Evolutionary conservation across 2,113 vertebrate genomes (phyloP).

Genomic region (Philantomba maxwellii): DNA sequence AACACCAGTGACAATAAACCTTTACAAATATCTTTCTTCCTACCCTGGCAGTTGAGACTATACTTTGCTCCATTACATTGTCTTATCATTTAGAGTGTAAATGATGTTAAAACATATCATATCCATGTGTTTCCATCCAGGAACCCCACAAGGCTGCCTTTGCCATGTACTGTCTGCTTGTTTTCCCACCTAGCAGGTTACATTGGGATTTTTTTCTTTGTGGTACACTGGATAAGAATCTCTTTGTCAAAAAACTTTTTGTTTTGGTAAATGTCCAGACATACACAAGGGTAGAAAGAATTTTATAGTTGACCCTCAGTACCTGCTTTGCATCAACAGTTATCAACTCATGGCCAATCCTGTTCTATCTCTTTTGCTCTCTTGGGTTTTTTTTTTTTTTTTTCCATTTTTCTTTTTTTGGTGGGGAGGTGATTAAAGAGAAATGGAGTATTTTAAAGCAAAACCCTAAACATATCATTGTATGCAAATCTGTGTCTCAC

Average conservation of each 20-base stretch:
- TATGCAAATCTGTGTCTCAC: neutral
- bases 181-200: neutral
- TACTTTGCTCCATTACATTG: neutral
- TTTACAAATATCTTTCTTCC: slow-evolving; percentile 14
- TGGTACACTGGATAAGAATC: neutral
- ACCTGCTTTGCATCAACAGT: neutral
- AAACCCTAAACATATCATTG: neutral
- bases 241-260: neutral
- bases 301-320: neutral
- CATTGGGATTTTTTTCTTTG: neutral
- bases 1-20: neutral
- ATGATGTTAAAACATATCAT: neutral
- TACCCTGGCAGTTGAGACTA: neutral
- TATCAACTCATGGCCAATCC: neutral
- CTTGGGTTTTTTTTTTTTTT: neutral
- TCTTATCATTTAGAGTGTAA: neutral
- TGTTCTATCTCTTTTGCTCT: neutral
- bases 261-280: neutral
- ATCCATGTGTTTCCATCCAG: neutral
- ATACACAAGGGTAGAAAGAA: neutral
- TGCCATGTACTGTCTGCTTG: neutral
- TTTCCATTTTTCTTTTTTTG: neutral
- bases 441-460: neutral
- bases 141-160: neutral
- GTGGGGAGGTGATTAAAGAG: fast-evolving